A percentile compares a stretch with the other conserved stretches of the same genome.
phyloP scores from a whole-genome alignment of 2,113 vertebrate genomes.

The Oostethus manadensis region DNA sequence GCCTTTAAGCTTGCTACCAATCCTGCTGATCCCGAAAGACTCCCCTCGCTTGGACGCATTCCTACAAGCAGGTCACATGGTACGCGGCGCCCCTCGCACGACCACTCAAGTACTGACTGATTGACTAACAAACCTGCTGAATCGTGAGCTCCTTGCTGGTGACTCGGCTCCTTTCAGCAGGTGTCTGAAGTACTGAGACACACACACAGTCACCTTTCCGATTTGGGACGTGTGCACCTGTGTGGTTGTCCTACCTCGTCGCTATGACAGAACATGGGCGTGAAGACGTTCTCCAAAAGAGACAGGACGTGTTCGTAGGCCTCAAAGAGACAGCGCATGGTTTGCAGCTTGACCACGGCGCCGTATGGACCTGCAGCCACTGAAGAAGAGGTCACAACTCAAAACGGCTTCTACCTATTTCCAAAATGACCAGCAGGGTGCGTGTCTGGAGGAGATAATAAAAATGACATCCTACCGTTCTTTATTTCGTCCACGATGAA shows the following conservation, averaged over 20 bases:
- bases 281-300: conserved; percentile 91
- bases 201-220: neutral
- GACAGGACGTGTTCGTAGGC: conserved; percentile 95
- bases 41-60: conserved; percentile 85
- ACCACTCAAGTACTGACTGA: too few relatives aligned
- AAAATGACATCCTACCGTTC: conserved; percentile 69
- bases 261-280: conserved; percentile 96
- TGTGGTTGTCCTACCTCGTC: conserved; percentile 78
- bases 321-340: conserved; percentile 88
- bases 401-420: neutral
- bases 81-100: too few relatives aligned
- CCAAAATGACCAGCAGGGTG: too few relatives aligned
- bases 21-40: conserved; percentile 86
- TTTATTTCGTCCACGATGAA: conserved; percentile 89
- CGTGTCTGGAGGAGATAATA: neutral
- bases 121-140: conserved; percentile 77
- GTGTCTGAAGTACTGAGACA: conserved; percentile 86
- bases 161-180: conserved; percentile 89
- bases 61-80: conserved; percentile 54
- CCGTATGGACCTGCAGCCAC: conserved; percentile 81
- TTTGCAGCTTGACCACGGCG: conserved; percentile 90
- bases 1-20: conserved; percentile 92
- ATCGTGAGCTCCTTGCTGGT: conserved; percentile 80
- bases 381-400: conserved; percentile 35
- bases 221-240: neutral